Base-by-base conservation (phyloP, 2,113 vertebrate genomes). In the Ginglymostoma cirratum region DNA sequence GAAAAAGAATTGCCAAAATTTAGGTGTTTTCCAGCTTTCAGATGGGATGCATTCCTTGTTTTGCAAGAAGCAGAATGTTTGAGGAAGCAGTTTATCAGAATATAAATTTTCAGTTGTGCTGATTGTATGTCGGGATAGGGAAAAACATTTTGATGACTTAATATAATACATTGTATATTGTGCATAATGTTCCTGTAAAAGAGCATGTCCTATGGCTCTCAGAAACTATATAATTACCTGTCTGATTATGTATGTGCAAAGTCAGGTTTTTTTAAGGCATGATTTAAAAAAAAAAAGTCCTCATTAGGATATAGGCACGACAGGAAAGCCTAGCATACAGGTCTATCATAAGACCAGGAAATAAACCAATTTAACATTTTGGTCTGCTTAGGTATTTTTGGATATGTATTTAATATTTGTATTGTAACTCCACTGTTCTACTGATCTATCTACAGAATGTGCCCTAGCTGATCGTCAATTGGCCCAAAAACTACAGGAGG, bases 401-500 rank as follows among this genome's bases (percentile, higher is more conserved):
- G 14, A 93, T 38, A 19, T 42, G 10, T 19, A 52, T 70, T 67
- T 70, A 90, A 90, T 14, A 55, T 48, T 67, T 69, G n/a, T 94
- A 23, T 66, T 34, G 45, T 19, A 24, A 17, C 70, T 96, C n/a
- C 86, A 7, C 34, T 96, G 17, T 85, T 96, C 96, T 85, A 80
- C 96, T 76, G 90, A 85, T 95, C 23, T 1, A 95, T 97, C 97
- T 90, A 24, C 95, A 96, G 96, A 94, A 96, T 95, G 72, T 96
- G 78, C 69, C 89, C 30, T 97, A 96, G 96, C 96, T 96, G 99
- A 99, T 96, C 96, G 97, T 69, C 97, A 97, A 95, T 96, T 99
- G 96, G 99, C 99, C 96, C 97, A 97, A 0, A 97, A 55, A 72
- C 98, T 99, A 76, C 99, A 99, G 67, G 96, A 96, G 95, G 98